Evolutionary conservation across 2,113 vertebrate species (phyloP), one percentile per base, ranked within the genome.

Genomic region (Eulemur rufifrons): DNA sequence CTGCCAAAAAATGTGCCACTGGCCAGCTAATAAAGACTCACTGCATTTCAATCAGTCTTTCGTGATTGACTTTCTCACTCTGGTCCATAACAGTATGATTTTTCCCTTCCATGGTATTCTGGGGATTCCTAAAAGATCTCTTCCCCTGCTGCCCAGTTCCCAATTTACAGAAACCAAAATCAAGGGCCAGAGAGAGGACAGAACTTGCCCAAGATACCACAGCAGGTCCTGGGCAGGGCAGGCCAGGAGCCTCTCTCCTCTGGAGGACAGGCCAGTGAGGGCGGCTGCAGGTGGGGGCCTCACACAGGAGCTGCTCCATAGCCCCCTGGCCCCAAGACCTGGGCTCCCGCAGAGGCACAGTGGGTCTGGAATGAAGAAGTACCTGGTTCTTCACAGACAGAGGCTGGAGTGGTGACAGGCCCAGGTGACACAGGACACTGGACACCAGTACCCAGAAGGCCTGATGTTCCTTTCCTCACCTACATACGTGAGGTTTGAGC

Each of bases 271-370:
- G 71, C 34, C 2, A 12, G 59, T 9, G 21, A 54, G 9, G 15
- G 18, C 3, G 15, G 3, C 12, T 2, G 61, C 20, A 15, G 21
- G 69, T 12, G 29, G 25, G 32, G 29, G 32, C 17, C 76, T n/a
- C 12, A 20, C 10, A 8, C 5, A 1, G 23, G 0, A 1, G 27
- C 71, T 76, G n/a, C 13, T 34, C 52, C 20, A 1, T 6, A 12
- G 83, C 29, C 39, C 3, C 21, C 1, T 3, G 27, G 56, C 34
- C 59, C 64, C 25, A 4, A 9, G 54, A 37, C 92, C 82, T 37
- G 76, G 45, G 10, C 63, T 86, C 8, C 47, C 0, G 14, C 20
- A 18, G 56, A 64, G 54, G 23, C 4, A 8, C 54, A 2, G 63
- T 9, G 47, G 54, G 21, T 42, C 47, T 45, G 56, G 56, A 73